Evolutionary conservation across 2,797 vertebrate species (phyloP).

Genomic region (Acrossocheilus wenchowensis): DNA sequence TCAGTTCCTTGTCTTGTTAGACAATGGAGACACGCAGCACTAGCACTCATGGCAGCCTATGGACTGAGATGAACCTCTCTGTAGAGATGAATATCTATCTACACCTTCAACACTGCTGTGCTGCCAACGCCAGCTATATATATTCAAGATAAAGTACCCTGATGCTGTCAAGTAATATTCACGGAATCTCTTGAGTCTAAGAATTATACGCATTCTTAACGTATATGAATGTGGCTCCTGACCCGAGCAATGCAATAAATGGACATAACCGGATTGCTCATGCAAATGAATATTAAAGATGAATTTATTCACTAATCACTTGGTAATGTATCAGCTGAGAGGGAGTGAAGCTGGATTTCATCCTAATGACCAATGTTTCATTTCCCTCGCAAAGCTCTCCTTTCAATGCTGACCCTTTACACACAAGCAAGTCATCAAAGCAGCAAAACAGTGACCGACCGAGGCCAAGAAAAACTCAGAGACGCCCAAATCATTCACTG

Average conservation of each 20-base stretch:
- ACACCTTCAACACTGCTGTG: constrained; percentile 37
- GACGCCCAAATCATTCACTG: constrained; percentile 61
- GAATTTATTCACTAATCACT: constrained; percentile 61
- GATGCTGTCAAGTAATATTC: constrained; percentile 45
- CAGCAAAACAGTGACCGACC: constrained; percentile 47
- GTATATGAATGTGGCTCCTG: constrained; percentile 42
- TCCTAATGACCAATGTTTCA: constrained; percentile 65
- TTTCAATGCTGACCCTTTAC: constrained; percentile 49
- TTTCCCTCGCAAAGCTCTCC: constrained; percentile 57
- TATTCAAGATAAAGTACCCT: constrained; percentile 36
- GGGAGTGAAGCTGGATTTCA: constrained; percentile 56
- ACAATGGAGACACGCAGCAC: constrained; percentile 18
- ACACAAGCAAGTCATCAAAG: constrained; percentile 55
- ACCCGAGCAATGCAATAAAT: constrained; percentile 43
- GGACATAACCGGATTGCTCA: constrained; percentile 51
- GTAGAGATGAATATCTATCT: constrained; percentile 32
- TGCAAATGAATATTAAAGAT: constrained; percentile 57
- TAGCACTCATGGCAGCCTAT: constrained; percentile 20
- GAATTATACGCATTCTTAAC: constrained; percentile 34
- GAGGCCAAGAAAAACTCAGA: constrained; percentile 60
- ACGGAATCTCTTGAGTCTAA: constrained; percentile 43
- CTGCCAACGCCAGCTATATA: constrained; percentile 35
- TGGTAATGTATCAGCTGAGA: constrained; percentile 59
- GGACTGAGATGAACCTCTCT: constrained; percentile 49
- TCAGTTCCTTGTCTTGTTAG: constrained; percentile 32